Evolutionary conservation across 2,888 invertebrate genomes (phyloP).

Genomic region (Machimus rusticus): DNA sequence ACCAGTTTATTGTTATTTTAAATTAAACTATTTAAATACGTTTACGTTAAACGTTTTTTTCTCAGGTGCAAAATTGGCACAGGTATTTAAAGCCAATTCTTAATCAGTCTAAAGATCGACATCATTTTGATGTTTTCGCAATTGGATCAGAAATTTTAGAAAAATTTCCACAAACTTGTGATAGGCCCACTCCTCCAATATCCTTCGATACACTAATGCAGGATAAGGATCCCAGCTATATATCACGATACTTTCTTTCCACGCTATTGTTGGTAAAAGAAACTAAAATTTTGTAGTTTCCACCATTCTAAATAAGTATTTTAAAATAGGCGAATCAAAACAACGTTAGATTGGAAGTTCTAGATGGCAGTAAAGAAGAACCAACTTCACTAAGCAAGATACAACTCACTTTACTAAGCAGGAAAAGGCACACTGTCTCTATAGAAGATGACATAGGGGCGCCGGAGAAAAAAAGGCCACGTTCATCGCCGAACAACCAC

Average conservation of each 20-base stretch:
- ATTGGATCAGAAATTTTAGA: conserved; percentile 57
- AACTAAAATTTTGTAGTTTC: not conserved
- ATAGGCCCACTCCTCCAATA: conserved; percentile 34
- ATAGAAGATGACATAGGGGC: conserved; percentile 58
- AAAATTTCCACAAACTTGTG: conserved; percentile 47
- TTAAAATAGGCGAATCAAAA: conserved; percentile 53
- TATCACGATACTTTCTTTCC: conserved; percentile 10
- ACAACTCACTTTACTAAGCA: conserved; percentile 53
- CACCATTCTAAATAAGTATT: conserved; percentile 33
- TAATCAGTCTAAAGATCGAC: conserved; percentile 56
- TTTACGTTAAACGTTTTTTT: conserved; percentile 20
- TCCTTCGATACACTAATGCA: conserved; percentile 55
- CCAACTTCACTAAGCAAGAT: conserved; percentile 53
- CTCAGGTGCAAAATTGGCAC: conserved; percentile 59
- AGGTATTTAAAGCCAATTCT: conserved; percentile 56
- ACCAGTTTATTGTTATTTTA: not conserved
- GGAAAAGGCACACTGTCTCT: conserved; percentile 54
- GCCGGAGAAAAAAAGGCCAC: not conserved
- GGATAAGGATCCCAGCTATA: conserved; percentile 51
- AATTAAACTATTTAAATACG: not conserved
- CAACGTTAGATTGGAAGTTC: conserved; percentile 53
- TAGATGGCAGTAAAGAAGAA: conserved; percentile 49
- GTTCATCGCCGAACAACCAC: not conserved
- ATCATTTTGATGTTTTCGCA: conserved; percentile 58
- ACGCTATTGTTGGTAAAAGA: not conserved